phyloP scores from a whole-genome alignment of 2,888 invertebrate genomes.

The Gymnosoma rotundatum region DNA sequence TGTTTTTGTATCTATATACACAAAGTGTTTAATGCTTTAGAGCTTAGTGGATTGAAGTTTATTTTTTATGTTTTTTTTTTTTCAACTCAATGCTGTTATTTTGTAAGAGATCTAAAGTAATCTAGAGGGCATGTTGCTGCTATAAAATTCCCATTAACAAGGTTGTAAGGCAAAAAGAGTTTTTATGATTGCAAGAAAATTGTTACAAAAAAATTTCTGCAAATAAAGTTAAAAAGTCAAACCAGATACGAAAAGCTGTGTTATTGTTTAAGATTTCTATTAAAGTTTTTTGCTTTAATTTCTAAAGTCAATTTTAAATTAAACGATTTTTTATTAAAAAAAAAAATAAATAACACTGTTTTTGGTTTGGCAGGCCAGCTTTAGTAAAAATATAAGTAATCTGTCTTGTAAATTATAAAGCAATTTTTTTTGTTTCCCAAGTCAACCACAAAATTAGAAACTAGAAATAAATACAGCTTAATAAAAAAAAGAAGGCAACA shows the following conservation, averaged over 20 bases:
- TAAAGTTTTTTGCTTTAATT: constrained; percentile 30
- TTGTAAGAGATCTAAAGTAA: constrained; percentile 66
- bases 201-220: constrained; percentile 32
- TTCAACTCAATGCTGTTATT: constrained; percentile 22
- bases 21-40: constrained; percentile 66
- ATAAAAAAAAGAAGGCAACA: constrained; percentile 24
- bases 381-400: constrained; percentile 19
- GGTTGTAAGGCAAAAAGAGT: constrained; percentile 72
- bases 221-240: constrained; percentile 50
- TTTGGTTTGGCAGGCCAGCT: constrained; percentile 20
- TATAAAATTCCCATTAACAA: constrained; percentile 80
- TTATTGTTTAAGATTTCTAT: constrained; percentile 43
- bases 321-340: neutral
- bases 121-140: constrained; percentile 73
- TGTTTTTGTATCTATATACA: neutral
- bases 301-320: constrained; percentile 29
- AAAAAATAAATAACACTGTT: constrained; percentile 64
- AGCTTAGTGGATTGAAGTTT: constrained; percentile 66
- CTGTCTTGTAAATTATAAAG: constrained; percentile 21
- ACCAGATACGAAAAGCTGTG: neutral
- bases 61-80: constrained; percentile 26
- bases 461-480: constrained; percentile 21
- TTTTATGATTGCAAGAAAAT: constrained; percentile 62
- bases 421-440: neutral
- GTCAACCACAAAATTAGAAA: constrained; percentile 60